A percentile compares a stretch with the other conserved stretches of the same genome.
Evolutionary conservation across 1,140 invertebrate species (phyloP).

Genomic region (Drosophila orosa): DNA sequence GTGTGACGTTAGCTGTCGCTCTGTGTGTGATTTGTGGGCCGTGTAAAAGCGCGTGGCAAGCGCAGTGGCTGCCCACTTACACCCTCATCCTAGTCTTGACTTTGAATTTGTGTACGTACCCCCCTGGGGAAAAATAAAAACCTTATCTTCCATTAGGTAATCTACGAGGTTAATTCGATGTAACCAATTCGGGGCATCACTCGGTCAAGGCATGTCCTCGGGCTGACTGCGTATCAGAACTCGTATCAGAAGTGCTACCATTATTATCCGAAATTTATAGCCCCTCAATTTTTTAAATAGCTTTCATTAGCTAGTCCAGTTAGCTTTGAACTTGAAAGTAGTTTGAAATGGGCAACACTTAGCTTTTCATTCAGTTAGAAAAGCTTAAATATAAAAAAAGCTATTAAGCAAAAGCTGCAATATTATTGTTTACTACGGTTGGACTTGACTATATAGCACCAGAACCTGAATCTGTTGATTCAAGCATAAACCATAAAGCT

Average conservation of each 20-base stretch:
- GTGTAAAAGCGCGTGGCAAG: constrained; percentile 45
- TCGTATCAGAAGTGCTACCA: neutral
- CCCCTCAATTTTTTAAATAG: constrained; percentile 12
- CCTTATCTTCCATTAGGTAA: constrained; percentile 24
- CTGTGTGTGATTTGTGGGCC: constrained; percentile 31
- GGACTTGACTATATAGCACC: constrained; percentile 1
- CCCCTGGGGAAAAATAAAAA: neutral
- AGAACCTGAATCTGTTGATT: rapidly evolving
- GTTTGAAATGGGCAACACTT: neutral
- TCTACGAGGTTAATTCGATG: constrained; percentile 7
- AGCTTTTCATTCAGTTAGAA: constrained; percentile 14
- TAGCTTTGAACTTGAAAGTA: constrained; percentile 49
- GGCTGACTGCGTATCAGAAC: constrained; percentile 1
- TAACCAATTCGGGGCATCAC: constrained; percentile 30
- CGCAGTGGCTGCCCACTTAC: constrained; percentile 2
- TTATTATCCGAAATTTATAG: constrained; percentile 26
- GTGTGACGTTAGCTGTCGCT: constrained; percentile 33
- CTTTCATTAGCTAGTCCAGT: neutral
- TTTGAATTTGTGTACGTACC: neutral
- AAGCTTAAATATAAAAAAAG: constrained; percentile 17
- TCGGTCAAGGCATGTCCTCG: constrained; percentile 21
- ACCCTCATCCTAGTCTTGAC: constrained; percentile 1
- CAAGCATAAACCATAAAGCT: constrained; percentile 1
- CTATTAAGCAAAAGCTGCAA: constrained; percentile 24
- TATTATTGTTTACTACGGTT: constrained; percentile 41